A percentile compares a stretch with the other conserved stretches of the same genome.
phyloP scores from a whole-genome alignment of 2,888 invertebrate species.

The Erebia ligea region DNA sequence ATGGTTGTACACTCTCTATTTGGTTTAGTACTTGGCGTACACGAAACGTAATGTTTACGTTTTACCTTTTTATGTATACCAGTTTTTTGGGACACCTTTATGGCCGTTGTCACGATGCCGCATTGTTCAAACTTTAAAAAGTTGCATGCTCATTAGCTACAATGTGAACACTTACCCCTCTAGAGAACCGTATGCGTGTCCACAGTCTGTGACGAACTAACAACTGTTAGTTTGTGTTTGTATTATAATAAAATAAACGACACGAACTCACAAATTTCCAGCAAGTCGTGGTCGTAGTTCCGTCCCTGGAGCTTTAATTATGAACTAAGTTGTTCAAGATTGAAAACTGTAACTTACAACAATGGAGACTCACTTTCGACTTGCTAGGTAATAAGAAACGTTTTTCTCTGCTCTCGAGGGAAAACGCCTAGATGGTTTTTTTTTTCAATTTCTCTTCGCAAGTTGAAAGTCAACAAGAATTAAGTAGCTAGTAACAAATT shows the following conservation, averaged over 20 bases:
- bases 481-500: slow-evolving; percentile 44
- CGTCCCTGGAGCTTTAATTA: slow-evolving; percentile 62
- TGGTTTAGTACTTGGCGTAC: background rate
- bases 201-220: slow-evolving; percentile 40
- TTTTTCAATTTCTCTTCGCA: slow-evolving; percentile 29
- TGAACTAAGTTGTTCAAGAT: slow-evolving; percentile 67
- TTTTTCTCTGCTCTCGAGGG: slow-evolving; percentile 56
- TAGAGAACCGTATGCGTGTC: slow-evolving; percentile 54
- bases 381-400: slow-evolving; percentile 44
- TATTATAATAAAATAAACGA: slow-evolving; percentile 41
- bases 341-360: slow-evolving; percentile 58
- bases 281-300: slow-evolving; percentile 50
- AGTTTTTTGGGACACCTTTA: slow-evolving; percentile 8
- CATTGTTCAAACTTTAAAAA: slow-evolving; percentile 9
- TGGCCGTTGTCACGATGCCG: background rate
- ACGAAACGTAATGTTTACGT: background rate
- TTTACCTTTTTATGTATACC: background rate
- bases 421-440: slow-evolving; percentile 24
- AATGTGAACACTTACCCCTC: slow-evolving; percentile 33
- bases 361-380: slow-evolving; percentile 46
- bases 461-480: slow-evolving; percentile 47
- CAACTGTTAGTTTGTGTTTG: slow-evolving; percentile 41
- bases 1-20: background rate
- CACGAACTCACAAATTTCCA: slow-evolving; percentile 56
- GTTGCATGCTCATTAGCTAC: slow-evolving; percentile 15